A percentile compares a stretch with the other conserved stretches of the same genome.
Conservation (phyloP, 2,113 vertebrate genomes). For the Anoplopoma fimbria region DNA sequence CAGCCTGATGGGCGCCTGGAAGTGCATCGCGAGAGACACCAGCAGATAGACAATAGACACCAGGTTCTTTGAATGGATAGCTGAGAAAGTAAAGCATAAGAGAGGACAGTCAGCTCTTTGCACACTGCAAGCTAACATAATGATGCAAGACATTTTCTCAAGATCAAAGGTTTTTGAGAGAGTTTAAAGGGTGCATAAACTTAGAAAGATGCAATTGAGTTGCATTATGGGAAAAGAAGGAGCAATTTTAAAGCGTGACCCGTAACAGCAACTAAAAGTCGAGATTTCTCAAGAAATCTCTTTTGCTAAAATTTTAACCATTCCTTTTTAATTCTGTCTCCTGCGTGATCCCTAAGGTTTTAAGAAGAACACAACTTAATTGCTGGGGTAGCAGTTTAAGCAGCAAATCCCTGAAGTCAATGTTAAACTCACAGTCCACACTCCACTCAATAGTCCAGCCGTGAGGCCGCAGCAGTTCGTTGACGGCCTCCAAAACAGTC, state of each 20-base stretch:
- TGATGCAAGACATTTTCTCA: not conserved
- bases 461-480: slow-evolving; percentile 89
- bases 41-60: slow-evolving; percentile 93
- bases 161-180: not conserved
- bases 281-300: not conserved
- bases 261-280: not conserved
- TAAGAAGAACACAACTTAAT: not conserved
- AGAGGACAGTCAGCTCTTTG: not conserved
- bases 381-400: not conserved
- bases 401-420: not conserved
- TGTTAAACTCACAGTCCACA: slow-evolving; percentile 89
- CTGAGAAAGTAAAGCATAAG: slow-evolving; percentile 70
- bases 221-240: not conserved
- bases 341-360: not conserved
- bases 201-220: not conserved
- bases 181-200: not conserved
- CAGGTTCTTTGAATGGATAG: slow-evolving; percentile 94
- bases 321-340: not conserved
- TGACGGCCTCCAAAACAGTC: slow-evolving; percentile 93
- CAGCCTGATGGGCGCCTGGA: slow-evolving; percentile 92
- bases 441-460: slow-evolving; percentile 93
- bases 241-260: not conserved
- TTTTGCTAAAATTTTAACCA: not conserved
- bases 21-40: slow-evolving; percentile 93
- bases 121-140: not conserved